These are phyloP conservation scores for Tinea trinotella DNA, from an alignment of 2,888 invertebrate genomes.

Conservation along the genomic window DNA sequence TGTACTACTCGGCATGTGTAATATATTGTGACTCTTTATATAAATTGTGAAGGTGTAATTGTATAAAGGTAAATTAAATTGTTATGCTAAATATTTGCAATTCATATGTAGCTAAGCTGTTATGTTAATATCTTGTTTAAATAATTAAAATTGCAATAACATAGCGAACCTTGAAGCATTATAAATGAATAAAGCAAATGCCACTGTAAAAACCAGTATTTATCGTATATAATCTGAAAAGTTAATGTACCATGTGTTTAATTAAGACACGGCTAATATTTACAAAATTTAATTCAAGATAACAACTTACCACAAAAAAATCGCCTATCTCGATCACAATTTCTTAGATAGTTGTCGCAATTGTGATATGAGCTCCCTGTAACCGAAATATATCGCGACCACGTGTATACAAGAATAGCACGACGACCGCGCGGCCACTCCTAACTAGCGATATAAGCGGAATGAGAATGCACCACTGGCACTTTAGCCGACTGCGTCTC, in stretches of 20 bases:
- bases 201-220: neutral
- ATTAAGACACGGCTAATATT: neutral
- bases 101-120: neutral
- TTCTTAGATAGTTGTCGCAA: neutral
- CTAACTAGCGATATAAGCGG: neutral
- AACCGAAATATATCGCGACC: neutral
- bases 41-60: neutral
- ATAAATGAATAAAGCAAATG: neutral
- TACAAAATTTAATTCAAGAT: conserved; percentile 1
- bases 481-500: neutral
- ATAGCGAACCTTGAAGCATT: neutral
- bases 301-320: conserved; percentile 8
- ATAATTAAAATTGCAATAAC: neutral
- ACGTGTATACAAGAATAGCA: neutral
- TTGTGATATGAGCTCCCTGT: neutral
- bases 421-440: neutral
- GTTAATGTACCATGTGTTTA: neutral
- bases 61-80: neutral
- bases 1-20: no score
- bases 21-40: no score
- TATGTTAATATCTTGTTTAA: neutral
- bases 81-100: conserved; percentile 1
- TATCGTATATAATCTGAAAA: neutral
- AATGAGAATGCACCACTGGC: conserved; percentile 8
- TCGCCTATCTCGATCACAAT: neutral